Base-by-base conservation (phyloP, 2,888 invertebrate genomes). In the Leptopilina drosophilae region DNA sequence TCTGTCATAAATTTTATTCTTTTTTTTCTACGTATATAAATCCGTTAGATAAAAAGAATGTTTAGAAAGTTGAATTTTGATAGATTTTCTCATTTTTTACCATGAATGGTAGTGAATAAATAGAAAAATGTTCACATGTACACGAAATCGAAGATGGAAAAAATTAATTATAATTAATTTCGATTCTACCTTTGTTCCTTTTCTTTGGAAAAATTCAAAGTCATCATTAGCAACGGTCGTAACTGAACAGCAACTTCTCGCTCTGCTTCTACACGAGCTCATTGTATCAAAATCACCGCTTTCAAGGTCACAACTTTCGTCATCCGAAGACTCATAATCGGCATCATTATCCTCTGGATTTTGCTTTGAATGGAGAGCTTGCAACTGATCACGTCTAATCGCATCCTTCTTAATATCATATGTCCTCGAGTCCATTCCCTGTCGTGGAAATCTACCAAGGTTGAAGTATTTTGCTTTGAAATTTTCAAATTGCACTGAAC, bases 221-320 rank as follows among this genome's bases (percentile, higher is more conserved):
- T 94, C 94, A 86, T 94, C 94, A 85, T 94, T 94, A 42, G 94
- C 94, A 82, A 94, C 94, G 0, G 94, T 94, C 1, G 94, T 94
- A 59, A 94, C 94, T 8, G 94, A 94, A 82, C 93, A 93, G 65
- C 93, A 93, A 84, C 93, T 93, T 20, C 90, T 87, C 64, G 92
- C 93, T 56, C 93, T 91, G 83, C 85, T 92, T 87, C 88, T 92
- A 91, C 86, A 93, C 85, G 88, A 92, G 90, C 88, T 93, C 92
- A 87, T 92, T 81, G 87, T 91, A 76, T 91, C 90, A 69, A 90
- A 91, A 78, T 91, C 90, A 0, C 87, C 89, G 78, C 88, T 91
- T 49, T 89, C 90, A 64, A 88, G 80, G 79, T 90, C 90, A 81
- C 90, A 91, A 79, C 91, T 91, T 80, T 90, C 90, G 80, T 91